Percentiles rank a stretch among this genome's conserved stretches.
Evolutionary conservation across 2,113 vertebrate species (phyloP).

Genomic region (Philantomba maxwellii): DNA sequence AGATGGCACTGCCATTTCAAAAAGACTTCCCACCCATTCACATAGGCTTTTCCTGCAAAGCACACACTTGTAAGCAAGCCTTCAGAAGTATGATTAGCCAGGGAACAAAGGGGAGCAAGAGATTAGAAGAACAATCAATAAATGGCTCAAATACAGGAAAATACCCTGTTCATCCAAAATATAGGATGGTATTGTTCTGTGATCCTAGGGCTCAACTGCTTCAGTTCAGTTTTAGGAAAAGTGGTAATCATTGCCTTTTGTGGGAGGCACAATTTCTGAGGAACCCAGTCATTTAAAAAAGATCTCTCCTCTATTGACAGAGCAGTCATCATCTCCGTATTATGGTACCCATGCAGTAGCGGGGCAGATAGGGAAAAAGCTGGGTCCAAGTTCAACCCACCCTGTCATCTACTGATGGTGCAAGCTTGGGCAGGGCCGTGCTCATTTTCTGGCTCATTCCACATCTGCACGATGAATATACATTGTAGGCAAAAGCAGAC

Average conservation of each 20-base stretch:
- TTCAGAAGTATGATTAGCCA: conserved; percentile 49
- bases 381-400: too few relatives aligned
- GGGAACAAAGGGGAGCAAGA: neutral
- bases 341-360: neutral
- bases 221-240: neutral
- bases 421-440: neutral
- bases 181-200: neutral
- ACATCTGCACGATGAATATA: neutral
- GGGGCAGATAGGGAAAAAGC: neutral
- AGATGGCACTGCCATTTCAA: conserved; percentile 31
- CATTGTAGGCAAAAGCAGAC: too few relatives aligned
- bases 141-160: neutral
- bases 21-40: conserved; percentile 5
- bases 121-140: conserved; percentile 23
- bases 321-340: neutral
- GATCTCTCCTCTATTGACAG: neutral
- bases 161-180: neutral
- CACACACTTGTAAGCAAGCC: conserved; percentile 42
- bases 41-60: conserved; percentile 33
- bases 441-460: neutral
- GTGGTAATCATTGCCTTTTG: neutral
- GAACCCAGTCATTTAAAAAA: neutral
- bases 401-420: fast-evolving
- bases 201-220: neutral
- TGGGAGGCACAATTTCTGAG: neutral